Percentiles rank a stretch among this genome's conserved stretches.
Evolutionary conservation across 2,113 vertebrate genomes (phyloP).

Genomic region (Sander vitreus): DNA sequence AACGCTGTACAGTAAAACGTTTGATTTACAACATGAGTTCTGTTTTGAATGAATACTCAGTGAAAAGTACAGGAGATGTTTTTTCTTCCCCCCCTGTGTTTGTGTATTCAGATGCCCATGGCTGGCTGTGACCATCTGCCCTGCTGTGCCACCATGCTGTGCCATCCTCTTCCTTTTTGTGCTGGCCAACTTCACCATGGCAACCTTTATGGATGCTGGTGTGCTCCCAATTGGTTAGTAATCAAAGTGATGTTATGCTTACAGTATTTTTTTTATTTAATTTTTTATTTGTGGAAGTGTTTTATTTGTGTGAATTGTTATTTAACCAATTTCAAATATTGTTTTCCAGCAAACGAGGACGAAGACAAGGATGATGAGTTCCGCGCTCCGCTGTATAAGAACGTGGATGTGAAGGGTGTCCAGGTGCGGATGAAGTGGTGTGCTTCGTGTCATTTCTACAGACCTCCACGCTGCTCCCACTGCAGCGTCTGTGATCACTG

Average conservation of each 20-base stretch:
- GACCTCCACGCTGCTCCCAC: conserved; percentile 95
- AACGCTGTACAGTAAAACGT: neutral
- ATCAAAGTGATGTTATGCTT: conserved; percentile 20
- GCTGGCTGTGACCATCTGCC: conserved; percentile 92
- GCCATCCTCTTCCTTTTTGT: conserved; percentile 95
- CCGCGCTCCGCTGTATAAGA: conserved; percentile 96
- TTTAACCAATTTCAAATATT: neutral
- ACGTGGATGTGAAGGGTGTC: conserved; percentile 94
- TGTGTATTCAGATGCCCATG: conserved; percentile 91
- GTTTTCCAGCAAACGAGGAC: conserved; percentile 90
- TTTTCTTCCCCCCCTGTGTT: neutral
- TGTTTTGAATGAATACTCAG: conserved; percentile 5
- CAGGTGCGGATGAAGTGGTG: conserved; percentile 99
- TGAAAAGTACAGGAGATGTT: conserved; percentile 6
- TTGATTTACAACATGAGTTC: conserved; percentile 4
- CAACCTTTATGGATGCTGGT: conserved; percentile 98
- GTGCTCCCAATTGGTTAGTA: conserved; percentile 93
- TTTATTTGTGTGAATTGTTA: neutral
- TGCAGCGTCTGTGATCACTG: conserved; percentile 99
- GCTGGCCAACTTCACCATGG: conserved; percentile 98
- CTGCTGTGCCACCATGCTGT: conserved; percentile 93
- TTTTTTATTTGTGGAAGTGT: neutral
- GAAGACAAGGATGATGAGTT: conserved; percentile 91
- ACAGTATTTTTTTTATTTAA: neutral
- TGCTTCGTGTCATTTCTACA: conserved; percentile 95